Evolutionary conservation across 2,113 vertebrate genomes (phyloP).

Genomic region (Cryptotis parvus): DNA sequence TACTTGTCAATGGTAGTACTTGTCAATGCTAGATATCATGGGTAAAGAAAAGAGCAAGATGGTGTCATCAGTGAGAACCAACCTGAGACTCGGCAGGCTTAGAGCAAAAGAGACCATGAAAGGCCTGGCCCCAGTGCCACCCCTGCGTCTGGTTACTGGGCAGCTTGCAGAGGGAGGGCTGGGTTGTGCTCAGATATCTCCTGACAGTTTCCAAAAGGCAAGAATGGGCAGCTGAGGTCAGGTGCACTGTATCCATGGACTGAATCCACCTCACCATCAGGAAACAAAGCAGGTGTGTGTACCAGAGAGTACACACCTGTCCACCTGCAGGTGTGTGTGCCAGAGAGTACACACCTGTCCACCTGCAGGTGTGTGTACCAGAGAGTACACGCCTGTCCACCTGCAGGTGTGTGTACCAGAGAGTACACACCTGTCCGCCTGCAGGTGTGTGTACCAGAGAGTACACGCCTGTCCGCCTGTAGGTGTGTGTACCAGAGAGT

Average conservation of each 20-base stretch:
- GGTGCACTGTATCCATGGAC: too few species aligned
- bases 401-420: not conserved
- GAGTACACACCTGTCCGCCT: not conserved
- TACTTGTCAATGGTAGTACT: not conserved
- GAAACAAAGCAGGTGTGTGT: not conserved
- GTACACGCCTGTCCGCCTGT: not conserved
- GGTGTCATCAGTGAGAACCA: not conserved
- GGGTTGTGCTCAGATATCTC: not conserved
- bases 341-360: accelerated
- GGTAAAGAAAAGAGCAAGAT: not conserved
- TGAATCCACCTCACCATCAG: not conserved
- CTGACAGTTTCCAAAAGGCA: not conserved
- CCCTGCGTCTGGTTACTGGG: not conserved
- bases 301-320: not conserved
- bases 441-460: not conserved
- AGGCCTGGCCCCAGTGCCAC: too few species aligned
- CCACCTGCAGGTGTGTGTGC: not conserved
- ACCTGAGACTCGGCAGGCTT: not conserved
- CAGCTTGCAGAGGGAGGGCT: not conserved
- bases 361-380: not conserved
- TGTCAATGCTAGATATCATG: conserved; percentile 1
- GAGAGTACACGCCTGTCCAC: accelerated
- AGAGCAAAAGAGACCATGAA: not conserved
- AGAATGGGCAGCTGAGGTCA: not conserved
- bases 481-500: not conserved